Conservation (phyloP, 2,113 vertebrate species). For the Mesembrinibis cayennensis region DNA sequence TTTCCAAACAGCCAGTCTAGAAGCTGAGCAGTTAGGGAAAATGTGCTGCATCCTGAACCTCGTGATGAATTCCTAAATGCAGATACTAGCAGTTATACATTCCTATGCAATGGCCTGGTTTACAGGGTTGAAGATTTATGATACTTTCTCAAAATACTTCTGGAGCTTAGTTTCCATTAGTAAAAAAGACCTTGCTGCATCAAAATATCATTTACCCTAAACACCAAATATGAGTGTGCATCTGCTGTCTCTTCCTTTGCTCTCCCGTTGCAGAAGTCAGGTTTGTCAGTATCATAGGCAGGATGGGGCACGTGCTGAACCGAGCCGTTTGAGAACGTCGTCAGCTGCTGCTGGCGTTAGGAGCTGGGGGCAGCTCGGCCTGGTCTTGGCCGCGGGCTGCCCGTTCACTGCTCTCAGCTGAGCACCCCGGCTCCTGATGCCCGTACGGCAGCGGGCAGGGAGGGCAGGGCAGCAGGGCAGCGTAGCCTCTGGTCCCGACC, state of each 20-base stretch:
- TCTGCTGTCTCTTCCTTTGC: neutral
- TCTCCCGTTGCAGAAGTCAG: neutral
- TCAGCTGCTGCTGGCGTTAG: neutral
- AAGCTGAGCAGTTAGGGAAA: neutral
- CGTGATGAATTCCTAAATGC: neutral
- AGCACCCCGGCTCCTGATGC: neutral
- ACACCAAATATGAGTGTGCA: neutral
- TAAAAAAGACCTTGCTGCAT: neutral
- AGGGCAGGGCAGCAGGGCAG: neutral
- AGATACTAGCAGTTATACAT: neutral
- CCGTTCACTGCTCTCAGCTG: fast-evolving
- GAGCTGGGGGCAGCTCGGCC: neutral
- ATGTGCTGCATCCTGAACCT: neutral
- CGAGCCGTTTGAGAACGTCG: neutral
- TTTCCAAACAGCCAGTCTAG: neutral
- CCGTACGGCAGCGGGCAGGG: fast-evolving
- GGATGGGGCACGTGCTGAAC: too few species aligned
- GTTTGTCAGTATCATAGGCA: neutral
- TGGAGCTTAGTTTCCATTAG: neutral
- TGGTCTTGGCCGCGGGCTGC: neutral
- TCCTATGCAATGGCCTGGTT: neutral
- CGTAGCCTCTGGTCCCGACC: neutral
- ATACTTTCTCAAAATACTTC: neutral
- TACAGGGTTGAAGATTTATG: neutral
- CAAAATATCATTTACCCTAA: neutral